Evolutionary conservation across 2,113 vertebrate species (phyloP), one percentile per base, ranked within the genome.

Genomic region (Megaleporinus macrocephalus): DNA sequence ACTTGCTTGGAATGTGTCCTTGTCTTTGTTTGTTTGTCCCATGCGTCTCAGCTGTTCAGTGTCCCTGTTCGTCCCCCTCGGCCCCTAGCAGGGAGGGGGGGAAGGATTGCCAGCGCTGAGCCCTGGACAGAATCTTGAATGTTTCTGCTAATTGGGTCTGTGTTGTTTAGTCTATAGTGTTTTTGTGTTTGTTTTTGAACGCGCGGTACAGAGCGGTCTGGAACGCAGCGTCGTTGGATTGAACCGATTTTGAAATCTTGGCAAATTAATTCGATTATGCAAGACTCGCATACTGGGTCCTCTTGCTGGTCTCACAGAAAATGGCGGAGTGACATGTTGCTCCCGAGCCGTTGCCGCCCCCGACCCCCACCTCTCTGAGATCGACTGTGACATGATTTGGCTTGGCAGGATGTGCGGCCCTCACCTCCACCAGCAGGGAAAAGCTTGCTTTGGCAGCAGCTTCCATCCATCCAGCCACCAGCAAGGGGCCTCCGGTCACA

Each of bases 371-470:
- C 13, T 24, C 71, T 26, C 57, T 20, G 18, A 30, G 69, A 78
- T 30, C 10, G 18, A 10, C 47, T 57, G 29, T 84, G 71, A 84
- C 51, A 22, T 75, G 12, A 80, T 80, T 76, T 20, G 29, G 51
- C 27, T 76, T 30, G 72, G 63, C 72, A 83, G 66, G 66, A 47
- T 24, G 22, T 73, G 59, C 61, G 57, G 78, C 61, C 15, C 18
- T 73, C 66, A 22, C 76, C 63, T 68, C 73, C 59, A 69, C 51
- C 30, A 59, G 4, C 62, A 24, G 11, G 11, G 29, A 13, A 59
- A 44, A 65, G 78, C 57, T 44, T 29, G 53, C 18, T 24, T 30
- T 33, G 71, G 44, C 36, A 22, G 24, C 1, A 51, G 6, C 47
- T 61, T 47, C 73, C 0, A 15, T 24, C 65, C 47, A 73, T 75